A percentile compares a stretch with the other conserved stretches of the same genome.
Conservation (phyloP, 2,113 vertebrate genomes). For the Aplodontia rufa region DNA sequence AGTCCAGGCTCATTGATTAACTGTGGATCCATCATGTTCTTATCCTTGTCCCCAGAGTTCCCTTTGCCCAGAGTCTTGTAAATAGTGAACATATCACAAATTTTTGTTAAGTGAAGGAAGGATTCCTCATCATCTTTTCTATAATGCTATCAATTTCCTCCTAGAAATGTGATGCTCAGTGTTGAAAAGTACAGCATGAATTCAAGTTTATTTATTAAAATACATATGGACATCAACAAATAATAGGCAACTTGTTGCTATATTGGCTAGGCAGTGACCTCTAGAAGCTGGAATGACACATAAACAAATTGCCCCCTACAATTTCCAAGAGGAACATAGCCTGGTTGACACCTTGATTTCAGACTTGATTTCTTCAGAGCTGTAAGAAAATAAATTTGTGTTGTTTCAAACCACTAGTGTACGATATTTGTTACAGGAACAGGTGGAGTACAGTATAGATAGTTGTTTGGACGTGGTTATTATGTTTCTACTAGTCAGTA, state of each 20-base stretch:
- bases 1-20: neutral
- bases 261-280: neutral
- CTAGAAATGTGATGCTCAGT: neutral
- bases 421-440: neutral
- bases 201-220: constrained; percentile 1
- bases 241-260: neutral
- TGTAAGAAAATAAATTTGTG: neutral
- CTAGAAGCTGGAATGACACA: neutral
- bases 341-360: neutral
- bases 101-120: neutral
- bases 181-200: constrained; percentile 11
- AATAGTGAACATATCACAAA: neutral
- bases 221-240: neutral
- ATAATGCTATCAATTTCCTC: neutral
- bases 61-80: neutral
- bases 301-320: accelerated
- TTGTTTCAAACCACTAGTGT: neutral
- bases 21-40: neutral
- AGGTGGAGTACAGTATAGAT: neutral
- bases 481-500: neutral
- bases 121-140: neutral
- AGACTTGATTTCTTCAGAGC: neutral
- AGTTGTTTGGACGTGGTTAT: neutral
- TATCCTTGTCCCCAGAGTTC: neutral
- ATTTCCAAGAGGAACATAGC: neutral